These are phyloP conservation scores for Eptesicus fuscus DNA, from an alignment of 2,113 vertebrate genomes.

Conservation along the genomic window DNA sequence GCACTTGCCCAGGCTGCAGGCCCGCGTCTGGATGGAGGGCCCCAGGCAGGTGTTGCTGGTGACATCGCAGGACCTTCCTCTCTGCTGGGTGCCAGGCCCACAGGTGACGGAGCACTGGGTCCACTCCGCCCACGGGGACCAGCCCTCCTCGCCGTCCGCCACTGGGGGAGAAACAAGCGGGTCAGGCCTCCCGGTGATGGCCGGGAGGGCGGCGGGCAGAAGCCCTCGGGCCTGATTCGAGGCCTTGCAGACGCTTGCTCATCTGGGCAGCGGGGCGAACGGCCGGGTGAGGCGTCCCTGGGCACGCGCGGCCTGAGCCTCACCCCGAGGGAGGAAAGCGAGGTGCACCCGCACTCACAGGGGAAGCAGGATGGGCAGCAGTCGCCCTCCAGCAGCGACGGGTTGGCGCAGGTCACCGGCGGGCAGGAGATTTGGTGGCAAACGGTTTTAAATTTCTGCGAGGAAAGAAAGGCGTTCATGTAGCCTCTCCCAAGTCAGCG, in stretches of 20 bases:
- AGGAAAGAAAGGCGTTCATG: neutral
- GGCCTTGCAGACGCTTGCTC: neutral
- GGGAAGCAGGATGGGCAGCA: constrained; percentile 92
- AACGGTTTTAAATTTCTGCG: constrained; percentile 94
- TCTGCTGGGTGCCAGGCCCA: constrained; percentile 96
- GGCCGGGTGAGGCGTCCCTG: neutral
- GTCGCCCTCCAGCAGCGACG: constrained; percentile 91
- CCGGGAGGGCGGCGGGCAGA: neutral
- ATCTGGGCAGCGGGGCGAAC: neutral
- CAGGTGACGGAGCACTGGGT: constrained; percentile 96
- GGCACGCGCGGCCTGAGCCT: neutral
- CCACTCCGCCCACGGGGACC: constrained; percentile 99
- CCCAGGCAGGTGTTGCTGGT: constrained; percentile 95
- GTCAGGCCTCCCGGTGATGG: neutral
- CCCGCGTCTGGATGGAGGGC: constrained; percentile 95
- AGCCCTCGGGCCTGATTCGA: neutral
- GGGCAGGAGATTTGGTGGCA: constrained; percentile 96
- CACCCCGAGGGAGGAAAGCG: neutral
- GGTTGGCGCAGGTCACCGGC: constrained; percentile 89
- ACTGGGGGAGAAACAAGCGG: constrained; percentile 69
- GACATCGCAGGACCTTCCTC: constrained; percentile 95
- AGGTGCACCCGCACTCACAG: constrained; percentile 82
- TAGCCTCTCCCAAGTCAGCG: no score
- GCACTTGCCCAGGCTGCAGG: constrained; percentile 93
- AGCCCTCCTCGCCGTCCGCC: constrained; percentile 90